Evolutionary conservation across 2,797 vertebrate species (phyloP), one percentile per base, ranked within the genome.

Genomic region (Darevskia nairensis): DNA sequence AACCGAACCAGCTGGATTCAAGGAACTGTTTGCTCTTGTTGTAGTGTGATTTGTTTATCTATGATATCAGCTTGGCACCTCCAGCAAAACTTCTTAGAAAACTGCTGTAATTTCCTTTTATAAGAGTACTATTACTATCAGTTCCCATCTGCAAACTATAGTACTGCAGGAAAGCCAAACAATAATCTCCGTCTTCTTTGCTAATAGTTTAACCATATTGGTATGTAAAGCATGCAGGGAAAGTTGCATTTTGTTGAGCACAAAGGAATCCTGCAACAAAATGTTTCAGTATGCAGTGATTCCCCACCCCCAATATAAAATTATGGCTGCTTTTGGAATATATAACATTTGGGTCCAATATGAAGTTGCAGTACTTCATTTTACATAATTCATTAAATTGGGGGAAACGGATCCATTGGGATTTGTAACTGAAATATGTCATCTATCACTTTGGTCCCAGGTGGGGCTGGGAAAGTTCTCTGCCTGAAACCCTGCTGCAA

Each of bases 21-120:
- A 76, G 85, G 44, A 86, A 0, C 21, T 88, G 91, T 64, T 88
- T 71, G 92, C 61, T 85, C 61, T 89, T 78, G 78, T 71, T 84
- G 84, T 76, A 86, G 77, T 81, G 66, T 29, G 46, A 50, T 10
- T 55, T 76, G 76, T 82, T 92, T 91, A 91, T 71, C 86, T 91
- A 82, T 75, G 79, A 59, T 80, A 7, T 84, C 50, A 78, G 71
- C 23, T 39, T 2, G 2, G 76, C 89, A 84, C 75, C 78, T 92
- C 44, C 72, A 72, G 80, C 1, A 6, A n/a, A 50, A 80, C 9
- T 86, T 27, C 82, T 88, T 71, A 44, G 89, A 86, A 90, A 91
- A 91, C 39, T 0, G 0, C 61, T 82, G 84, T 83, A 81, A 85
- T 88, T 90, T 76, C 80, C 41, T 66, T 0, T 1, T 86, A 84